Conservation (phyloP, 2,888 invertebrate genomes). For the Cheilosia soror region DNA sequence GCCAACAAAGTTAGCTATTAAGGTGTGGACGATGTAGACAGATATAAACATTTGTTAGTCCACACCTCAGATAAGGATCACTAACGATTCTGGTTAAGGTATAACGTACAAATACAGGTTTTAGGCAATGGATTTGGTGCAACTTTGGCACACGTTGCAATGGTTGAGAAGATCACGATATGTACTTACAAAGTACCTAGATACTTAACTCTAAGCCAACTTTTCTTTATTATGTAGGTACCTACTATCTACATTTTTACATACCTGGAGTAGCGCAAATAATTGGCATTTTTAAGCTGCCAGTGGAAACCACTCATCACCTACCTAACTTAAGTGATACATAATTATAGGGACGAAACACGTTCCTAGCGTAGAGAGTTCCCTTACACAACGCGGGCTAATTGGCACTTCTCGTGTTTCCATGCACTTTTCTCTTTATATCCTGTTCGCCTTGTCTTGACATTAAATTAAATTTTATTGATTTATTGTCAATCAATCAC, state of each 20-base stretch:
- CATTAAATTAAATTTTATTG: slow-evolving; percentile 66
- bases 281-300: neutral
- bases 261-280: neutral
- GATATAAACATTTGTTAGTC: slow-evolving; percentile 33
- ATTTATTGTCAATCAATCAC: slow-evolving; percentile 69
- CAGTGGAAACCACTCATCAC: slow-evolving; percentile 30
- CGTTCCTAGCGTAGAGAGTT: neutral
- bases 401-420: slow-evolving; percentile 60
- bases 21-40: slow-evolving; percentile 38
- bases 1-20: slow-evolving; percentile 1
- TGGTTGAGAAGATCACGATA: neutral
- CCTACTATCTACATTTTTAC: too few species aligned
- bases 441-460: slow-evolving; percentile 48
- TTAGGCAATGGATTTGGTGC: neutral
- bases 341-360: slow-evolving; percentile 30
- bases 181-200: neutral
- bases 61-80: slow-evolving; percentile 46
- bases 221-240: neutral
- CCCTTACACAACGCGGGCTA: slow-evolving; percentile 5
- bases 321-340: slow-evolving; percentile 54
- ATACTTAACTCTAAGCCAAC: neutral
- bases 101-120: neutral
- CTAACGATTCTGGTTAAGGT: slow-evolving; percentile 5
- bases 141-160: too few species aligned
- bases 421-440: slow-evolving; percentile 32